Conservation (phyloP, 2,113 vertebrate genomes). For the Phrynocephalus versicolor region DNA sequence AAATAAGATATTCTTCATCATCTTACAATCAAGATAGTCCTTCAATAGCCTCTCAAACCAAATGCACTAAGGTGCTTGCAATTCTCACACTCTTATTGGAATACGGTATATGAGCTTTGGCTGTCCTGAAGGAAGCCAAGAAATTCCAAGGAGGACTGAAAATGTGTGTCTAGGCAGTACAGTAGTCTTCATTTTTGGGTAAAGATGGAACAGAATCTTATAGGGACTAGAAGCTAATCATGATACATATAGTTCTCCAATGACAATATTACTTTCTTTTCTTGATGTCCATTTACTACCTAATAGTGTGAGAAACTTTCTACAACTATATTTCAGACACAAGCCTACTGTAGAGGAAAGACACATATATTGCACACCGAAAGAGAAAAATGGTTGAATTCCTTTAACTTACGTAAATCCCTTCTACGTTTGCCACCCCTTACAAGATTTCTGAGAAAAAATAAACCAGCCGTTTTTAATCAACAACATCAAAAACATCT, state of each 20-base stretch:
- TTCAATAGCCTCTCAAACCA: neutral
- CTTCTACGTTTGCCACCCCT: constrained; percentile 75
- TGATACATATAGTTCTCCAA: fast-evolving
- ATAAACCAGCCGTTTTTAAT: constrained; percentile 76
- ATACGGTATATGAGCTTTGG: neutral
- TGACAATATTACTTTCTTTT: neutral
- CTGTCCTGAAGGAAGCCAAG: neutral
- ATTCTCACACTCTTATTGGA: neutral
- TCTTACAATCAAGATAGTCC: neutral
- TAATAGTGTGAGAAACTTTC: constrained; percentile 10
- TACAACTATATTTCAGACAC: constrained; percentile 30
- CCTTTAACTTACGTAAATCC: constrained; percentile 72
- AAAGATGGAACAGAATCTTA: neutral
- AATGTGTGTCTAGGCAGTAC: too few relatives aligned
- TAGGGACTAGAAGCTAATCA: fast-evolving
- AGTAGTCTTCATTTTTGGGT: fast-evolving
- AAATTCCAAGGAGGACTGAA: neutral
- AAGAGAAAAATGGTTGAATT: constrained; percentile 63
- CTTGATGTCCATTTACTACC: constrained; percentile 51
- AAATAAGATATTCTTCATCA: neutral
- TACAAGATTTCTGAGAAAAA: constrained; percentile 78
- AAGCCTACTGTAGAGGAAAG: constrained; percentile 29
- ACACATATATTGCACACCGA: constrained; percentile 59
- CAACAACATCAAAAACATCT: constrained; percentile 76
- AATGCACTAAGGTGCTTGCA: neutral